These are phyloP conservation scores for Calliphora vicina DNA, from an alignment of 1,140 invertebrate species.

Conservation along the genomic window DNA sequence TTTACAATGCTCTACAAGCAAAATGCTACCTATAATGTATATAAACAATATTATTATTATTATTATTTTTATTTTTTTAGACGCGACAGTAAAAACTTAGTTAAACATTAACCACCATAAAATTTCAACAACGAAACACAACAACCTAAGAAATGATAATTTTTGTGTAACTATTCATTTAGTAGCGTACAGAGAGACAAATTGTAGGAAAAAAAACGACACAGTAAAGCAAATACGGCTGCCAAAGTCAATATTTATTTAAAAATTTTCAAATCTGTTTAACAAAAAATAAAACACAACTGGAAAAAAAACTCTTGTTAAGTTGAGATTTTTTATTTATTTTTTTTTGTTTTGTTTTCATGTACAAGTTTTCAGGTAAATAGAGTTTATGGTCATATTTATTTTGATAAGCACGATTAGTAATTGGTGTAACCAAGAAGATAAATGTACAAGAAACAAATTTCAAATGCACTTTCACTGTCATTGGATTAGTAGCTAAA, in stretches of 20 bases:
- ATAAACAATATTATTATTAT: slow-evolving; percentile 4
- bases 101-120: slow-evolving; percentile 10
- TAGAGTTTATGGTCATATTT: background rate
- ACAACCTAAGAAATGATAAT: background rate
- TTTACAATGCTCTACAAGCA: background rate
- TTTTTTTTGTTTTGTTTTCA: background rate
- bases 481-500: no score
- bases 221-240: background rate
- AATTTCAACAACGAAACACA: background rate
- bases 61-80: background rate
- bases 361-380: background rate
- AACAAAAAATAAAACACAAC: background rate
- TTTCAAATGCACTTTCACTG: slow-evolving; percentile 1
- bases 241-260: slow-evolving; percentile 6
- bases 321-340: background rate
- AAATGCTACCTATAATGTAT: slow-evolving; percentile 12
- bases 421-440: background rate
- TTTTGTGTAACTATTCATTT: slow-evolving; percentile 7
- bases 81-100: slow-evolving; percentile 12
- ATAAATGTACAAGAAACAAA: background rate
- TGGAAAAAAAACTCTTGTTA: no score
- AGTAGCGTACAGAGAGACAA: background rate
- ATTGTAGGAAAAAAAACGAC: background rate
- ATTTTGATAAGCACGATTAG: background rate
- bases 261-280: slow-evolving; percentile 9